Percentiles rank a stretch among this genome's conserved stretches.
Conservation (phyloP, 2,888 invertebrate species). For the Cataglyphis albicans region DNA sequence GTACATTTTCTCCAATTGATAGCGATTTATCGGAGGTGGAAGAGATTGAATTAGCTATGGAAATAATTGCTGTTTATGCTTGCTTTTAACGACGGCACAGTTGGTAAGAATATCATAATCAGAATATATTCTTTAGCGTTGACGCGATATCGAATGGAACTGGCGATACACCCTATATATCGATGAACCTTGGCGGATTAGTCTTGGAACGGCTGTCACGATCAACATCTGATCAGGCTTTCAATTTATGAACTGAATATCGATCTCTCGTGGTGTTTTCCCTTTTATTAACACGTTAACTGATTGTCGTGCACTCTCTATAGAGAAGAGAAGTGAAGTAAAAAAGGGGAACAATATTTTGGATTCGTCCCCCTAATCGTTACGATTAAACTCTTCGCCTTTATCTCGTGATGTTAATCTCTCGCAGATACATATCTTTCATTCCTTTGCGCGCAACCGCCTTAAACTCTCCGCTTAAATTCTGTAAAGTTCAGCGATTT, state of each 20-base stretch:
- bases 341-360: conserved; percentile 30
- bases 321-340: background rate
- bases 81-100: background rate
- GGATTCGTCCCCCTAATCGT: conserved; percentile 49
- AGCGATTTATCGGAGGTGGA: background rate
- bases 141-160: background rate
- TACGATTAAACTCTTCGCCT: conserved; percentile 29
- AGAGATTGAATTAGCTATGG: background rate
- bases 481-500: conserved; percentile 33
- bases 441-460: background rate
- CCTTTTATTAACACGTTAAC: conserved; percentile 38
- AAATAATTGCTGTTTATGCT: background rate
- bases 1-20: background rate
- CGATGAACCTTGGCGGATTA: background rate
- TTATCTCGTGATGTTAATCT: conserved; percentile 54
- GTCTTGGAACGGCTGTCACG: conserved; percentile 12
- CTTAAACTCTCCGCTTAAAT: conserved; percentile 18
- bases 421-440: conserved; percentile 37
- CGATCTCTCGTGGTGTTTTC: conserved; percentile 47
- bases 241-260: conserved; percentile 44
- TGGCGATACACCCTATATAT: conserved; percentile 24
- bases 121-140: background rate
- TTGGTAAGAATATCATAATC: background rate
- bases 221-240: conserved; percentile 12
- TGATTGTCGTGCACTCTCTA: conserved; percentile 40